Base-by-base conservation (phyloP, 2,113 vertebrate species). In the Etheostoma spectabile region DNA sequence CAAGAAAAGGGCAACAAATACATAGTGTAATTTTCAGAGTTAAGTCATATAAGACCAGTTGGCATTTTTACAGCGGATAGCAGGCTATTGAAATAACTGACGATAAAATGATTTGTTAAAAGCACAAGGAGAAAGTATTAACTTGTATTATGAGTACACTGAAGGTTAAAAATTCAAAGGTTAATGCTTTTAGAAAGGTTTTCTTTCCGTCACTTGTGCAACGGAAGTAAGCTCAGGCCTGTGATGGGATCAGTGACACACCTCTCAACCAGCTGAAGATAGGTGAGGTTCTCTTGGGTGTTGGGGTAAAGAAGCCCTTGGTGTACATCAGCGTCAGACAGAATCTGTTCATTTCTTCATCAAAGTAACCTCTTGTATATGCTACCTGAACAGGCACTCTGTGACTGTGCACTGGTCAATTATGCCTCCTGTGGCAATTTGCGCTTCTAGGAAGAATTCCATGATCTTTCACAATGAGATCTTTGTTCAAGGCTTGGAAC, bases 251-350 rank as follows among this genome's bases (percentile, higher is more conserved):
- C 88, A 65, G 27, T 89, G 10, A 85, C 13, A 27, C 86, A 91
- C 7, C 95, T 92, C 1, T 86, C 93, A 2, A 96, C 35, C 30
- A 93, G 77, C 10, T 93, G 81, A 33, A 96, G 79, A 86, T 95
- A 96, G 0, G 95, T 96, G 42, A 96, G 95, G 84, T 97, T 97
- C 79, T 97, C 96, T 0, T 95, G 70, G 0, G 95, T 96, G 91
- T 96, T 94, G 19, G 93, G 93, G 24, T 93, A 82, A 93, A 93
- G 79, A 93, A 93, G 4, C 91, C 91, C 27, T 93, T 93, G 59
- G 93, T 93, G 84, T 96, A 95, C 95, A 0, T 77, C 77, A 56
- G 95, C 88, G 22, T 96, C 95, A 0, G 91, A 90, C 0, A 97
- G 92, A 62, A 97, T 93, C 8, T 93, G 67, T 96, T 96, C 92